Conservation (phyloP, 2,113 vertebrate genomes). For the Burhinus bistriatus region DNA sequence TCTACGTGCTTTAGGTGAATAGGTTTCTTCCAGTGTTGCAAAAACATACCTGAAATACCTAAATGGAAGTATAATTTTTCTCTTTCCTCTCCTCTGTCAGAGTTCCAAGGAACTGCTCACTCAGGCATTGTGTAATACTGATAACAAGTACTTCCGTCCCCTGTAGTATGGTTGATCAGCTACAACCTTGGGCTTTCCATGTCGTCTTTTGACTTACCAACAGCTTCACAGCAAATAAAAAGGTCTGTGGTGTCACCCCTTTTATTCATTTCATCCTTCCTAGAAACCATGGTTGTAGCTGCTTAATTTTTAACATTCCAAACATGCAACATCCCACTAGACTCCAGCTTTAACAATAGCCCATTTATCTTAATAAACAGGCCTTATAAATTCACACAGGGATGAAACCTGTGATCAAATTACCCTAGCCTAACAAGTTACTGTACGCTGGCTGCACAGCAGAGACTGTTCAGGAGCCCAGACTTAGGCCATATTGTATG, state of each 20-base stretch:
- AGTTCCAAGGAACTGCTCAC: neutral
- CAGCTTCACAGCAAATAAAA: neutral
- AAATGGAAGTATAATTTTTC: neutral
- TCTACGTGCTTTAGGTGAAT: neutral
- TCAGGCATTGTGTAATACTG: neutral
- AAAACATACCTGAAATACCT: neutral
- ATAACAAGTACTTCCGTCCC: neutral
- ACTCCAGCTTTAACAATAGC: neutral
- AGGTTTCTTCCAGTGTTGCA: neutral
- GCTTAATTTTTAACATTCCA: neutral
- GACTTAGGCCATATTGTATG: accelerated
- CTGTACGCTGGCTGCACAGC: neutral
- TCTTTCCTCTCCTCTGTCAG: neutral
- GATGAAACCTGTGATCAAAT: neutral
- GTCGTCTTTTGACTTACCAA: neutral
- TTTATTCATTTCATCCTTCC: neutral
- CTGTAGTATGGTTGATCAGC: neutral
- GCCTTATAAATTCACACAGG: neutral
- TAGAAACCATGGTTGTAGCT: neutral
- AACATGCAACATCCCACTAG: neutral
- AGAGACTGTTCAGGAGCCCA: neutral
- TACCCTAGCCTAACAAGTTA: neutral
- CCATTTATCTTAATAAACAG: neutral
- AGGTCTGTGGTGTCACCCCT: neutral
- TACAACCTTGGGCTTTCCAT: neutral